Conservation (phyloP, 2,888 invertebrate species). For the Drosophila glabriapex region DNA sequence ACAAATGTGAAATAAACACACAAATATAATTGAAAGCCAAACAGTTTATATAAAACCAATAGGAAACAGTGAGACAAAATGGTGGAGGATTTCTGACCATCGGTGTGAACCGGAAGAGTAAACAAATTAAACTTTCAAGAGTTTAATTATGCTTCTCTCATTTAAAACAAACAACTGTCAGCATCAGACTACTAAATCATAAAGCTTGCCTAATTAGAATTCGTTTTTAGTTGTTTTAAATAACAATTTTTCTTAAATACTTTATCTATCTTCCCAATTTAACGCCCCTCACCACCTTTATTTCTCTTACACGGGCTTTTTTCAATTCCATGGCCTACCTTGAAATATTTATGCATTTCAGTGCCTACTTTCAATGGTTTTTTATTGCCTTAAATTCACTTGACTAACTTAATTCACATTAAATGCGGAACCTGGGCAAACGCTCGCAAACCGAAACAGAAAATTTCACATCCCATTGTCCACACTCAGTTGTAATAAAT, state of each 20-base stretch:
- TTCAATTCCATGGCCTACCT: not conserved
- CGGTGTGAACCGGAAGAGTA: no score
- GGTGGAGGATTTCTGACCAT: no score
- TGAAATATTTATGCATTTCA: not conserved
- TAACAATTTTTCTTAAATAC: not conserved
- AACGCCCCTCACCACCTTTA: no score
- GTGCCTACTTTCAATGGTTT: not conserved
- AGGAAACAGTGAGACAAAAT: not conserved
- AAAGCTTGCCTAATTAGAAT: not conserved
- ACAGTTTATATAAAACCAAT: not conserved
- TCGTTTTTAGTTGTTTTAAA: not conserved
- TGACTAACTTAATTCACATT: not conserved
- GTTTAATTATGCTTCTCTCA: not conserved
- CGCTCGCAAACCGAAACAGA: not conserved
- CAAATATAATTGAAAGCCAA: not conserved
- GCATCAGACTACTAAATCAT: not conserved
- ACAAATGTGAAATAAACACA: not conserved
- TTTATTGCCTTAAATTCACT: not conserved
- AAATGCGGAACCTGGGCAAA: not conserved
- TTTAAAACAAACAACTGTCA: not conserved
- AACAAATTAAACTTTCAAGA: not conserved
- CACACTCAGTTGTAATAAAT: not conserved
- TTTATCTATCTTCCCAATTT: no score
- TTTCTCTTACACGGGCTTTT: no score
- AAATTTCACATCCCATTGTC: not conserved